Percentiles rank a stretch among this genome's conserved stretches.
Evolutionary conservation across 2,113 vertebrate genomes (phyloP).

Genomic region (Bufo bufo): DNA sequence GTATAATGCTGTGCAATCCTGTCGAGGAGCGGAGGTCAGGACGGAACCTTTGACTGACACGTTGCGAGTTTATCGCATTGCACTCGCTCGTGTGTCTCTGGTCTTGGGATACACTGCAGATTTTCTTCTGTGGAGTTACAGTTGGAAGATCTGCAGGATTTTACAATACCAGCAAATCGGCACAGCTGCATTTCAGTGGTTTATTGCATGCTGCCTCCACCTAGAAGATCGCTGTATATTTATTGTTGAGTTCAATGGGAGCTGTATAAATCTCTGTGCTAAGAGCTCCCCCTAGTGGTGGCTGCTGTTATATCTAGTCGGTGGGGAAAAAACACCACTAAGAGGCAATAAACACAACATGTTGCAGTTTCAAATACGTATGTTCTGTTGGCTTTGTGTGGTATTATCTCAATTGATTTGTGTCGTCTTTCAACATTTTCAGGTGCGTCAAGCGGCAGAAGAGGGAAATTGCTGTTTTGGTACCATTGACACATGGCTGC

Average conservation of each 20-base stretch:
- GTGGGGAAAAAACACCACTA: neutral
- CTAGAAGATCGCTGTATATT: too few species aligned
- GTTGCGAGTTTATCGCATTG: too few species aligned
- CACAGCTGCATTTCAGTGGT: too few species aligned
- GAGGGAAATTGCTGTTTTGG: constrained; percentile 92
- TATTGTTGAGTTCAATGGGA: neutral
- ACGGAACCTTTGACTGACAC: too few species aligned
- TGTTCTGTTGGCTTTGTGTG: neutral
- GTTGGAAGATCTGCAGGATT: too few species aligned
- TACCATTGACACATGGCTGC: constrained; percentile 92
- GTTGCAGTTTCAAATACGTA: neutral
- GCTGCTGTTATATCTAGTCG: neutral
- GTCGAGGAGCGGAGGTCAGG: too few species aligned
- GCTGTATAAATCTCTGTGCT: neutral
- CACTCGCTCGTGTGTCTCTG: too few species aligned
- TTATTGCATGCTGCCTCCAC: too few species aligned
- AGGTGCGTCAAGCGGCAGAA: constrained; percentile 81
- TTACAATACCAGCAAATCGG: too few species aligned
- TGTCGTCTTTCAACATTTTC: constrained; percentile 11
- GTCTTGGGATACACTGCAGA: too few species aligned
- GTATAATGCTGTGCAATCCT: too few species aligned
- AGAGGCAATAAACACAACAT: neutral
- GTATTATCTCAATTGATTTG: neutral
- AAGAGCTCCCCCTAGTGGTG: neutral
- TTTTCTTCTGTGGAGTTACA: too few species aligned